These are phyloP conservation scores for Octodonta nipae DNA, from an alignment of 2,888 invertebrate species.

Conservation along the genomic window DNA sequence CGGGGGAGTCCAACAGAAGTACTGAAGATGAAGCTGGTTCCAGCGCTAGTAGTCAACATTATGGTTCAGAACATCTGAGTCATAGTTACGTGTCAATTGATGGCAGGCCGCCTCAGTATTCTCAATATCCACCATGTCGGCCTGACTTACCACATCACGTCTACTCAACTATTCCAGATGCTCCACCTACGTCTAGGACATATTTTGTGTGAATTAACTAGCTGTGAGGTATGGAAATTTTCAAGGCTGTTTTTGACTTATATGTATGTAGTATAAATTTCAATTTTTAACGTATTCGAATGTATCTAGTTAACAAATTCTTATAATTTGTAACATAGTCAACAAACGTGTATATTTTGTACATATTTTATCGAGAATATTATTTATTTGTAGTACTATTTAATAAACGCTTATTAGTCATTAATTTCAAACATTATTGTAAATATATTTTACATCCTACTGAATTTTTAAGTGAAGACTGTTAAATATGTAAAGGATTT, in stretches of 20 bases:
- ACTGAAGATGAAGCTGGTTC: conserved; percentile 43
- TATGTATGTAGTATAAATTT: conserved; percentile 14
- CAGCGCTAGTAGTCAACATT: conserved; percentile 44
- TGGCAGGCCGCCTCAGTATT: conserved; percentile 32
- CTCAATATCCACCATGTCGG: conserved; percentile 28
- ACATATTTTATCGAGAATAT: conserved; percentile 23
- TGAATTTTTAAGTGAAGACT: conserved; percentile 32
- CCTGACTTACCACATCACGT: conserved; percentile 31
- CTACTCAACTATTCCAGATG: conserved; percentile 36
- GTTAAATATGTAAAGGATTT: conserved; percentile 30
- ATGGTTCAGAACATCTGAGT: conserved; percentile 50
- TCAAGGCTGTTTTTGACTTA: conserved; percentile 29
- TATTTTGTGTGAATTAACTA: conserved; percentile 32
- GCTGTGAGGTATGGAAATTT: conserved; percentile 12
- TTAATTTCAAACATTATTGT: conserved; percentile 29
- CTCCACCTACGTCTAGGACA: conserved; percentile 33
- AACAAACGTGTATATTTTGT: conserved; percentile 26
- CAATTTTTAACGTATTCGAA: conserved; percentile 17
- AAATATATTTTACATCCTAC: conserved; percentile 22
- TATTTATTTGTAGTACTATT: conserved; percentile 19
- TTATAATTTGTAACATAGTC: neutral
- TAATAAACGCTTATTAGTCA: conserved; percentile 35
- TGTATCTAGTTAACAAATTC: conserved; percentile 15
- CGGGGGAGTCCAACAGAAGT: conserved; percentile 41
- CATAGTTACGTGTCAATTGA: conserved; percentile 58